phyloP scores from a whole-genome alignment of 2,888 invertebrate species.

The Ormyrus rosae region DNA sequence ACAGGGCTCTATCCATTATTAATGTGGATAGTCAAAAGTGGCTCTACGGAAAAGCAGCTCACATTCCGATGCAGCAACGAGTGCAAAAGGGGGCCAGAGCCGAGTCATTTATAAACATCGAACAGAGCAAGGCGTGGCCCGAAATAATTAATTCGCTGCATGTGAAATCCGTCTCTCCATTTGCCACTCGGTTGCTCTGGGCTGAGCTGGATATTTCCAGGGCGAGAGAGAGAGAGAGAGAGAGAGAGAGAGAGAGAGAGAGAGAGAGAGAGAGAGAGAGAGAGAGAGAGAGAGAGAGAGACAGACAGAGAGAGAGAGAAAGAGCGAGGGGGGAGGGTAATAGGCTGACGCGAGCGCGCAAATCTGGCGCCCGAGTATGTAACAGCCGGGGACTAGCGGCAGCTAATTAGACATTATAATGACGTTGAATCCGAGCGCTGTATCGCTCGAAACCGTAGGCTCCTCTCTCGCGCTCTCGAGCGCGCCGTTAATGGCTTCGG shows the following conservation, averaged over 20 bases:
- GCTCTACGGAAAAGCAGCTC: slow-evolving; percentile 13
- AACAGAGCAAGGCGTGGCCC: slow-evolving; percentile 60
- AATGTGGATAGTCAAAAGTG: slow-evolving; percentile 41
- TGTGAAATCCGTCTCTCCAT: slow-evolving; percentile 50
- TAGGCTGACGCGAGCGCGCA: slow-evolving; percentile 31
- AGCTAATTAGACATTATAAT: slow-evolving; percentile 71
- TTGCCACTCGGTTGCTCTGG: not conserved
- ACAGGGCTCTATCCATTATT: slow-evolving; percentile 48
- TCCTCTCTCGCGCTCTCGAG: not conserved
- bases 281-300: too few relatives aligned
- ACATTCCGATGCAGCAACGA: too few relatives aligned
- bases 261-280: too few relatives aligned
- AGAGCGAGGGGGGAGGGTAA: too few relatives aligned
- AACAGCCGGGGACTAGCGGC: slow-evolving; percentile 59
- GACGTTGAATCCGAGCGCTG: slow-evolving; percentile 61
- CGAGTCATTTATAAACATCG: slow-evolving; percentile 65
- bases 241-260: too few relatives aligned
- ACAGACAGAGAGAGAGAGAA: too few relatives aligned
- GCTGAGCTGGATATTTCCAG: too few relatives aligned
- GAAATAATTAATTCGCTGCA: slow-evolving; percentile 66
- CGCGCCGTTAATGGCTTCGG: slow-evolving; percentile 50
- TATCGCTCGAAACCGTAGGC: slow-evolving; percentile 22
- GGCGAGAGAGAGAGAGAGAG: too few relatives aligned
- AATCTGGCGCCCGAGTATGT: slow-evolving; percentile 62
- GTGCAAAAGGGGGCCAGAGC: slow-evolving; percentile 32